A percentile compares a stretch with the other conserved stretches of the same genome.
phyloP scores from a whole-genome alignment of 2,888 invertebrate species.

The Ophion ventricosus region DNA sequence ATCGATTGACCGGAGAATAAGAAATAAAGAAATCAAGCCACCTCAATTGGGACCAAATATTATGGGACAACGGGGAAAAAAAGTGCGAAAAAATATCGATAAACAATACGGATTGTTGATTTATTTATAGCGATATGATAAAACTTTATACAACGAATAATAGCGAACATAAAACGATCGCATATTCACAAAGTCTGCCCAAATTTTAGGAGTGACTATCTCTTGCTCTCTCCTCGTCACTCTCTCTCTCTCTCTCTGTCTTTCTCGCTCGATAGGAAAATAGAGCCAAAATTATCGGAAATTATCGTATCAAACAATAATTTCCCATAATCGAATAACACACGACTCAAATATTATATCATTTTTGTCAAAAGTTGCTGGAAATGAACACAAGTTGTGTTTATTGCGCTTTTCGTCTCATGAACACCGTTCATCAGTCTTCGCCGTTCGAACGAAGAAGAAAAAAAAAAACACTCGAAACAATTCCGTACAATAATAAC shows the following conservation, averaged over 20 bases:
- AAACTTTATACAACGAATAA: constrained; percentile 42
- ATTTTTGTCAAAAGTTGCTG: constrained; percentile 9
- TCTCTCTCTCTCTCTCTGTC: background rate
- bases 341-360: background rate
- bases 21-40: no score
- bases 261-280: constrained; percentile 4
- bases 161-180: constrained; percentile 41
- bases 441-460: constrained; percentile 11
- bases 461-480: background rate
- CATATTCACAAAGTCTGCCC: constrained; percentile 37
- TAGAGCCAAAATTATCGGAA: constrained; percentile 2
- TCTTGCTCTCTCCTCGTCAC: background rate
- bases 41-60: no score
- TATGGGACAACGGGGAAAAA: background rate
- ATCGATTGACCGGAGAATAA: no score
- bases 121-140: constrained; percentile 34
- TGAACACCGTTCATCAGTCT: background rate
- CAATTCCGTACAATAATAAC: no score
- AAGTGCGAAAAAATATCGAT: background rate
- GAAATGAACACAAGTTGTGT: background rate
- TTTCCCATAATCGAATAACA: background rate
- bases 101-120: constrained; percentile 26
- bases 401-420: background rate
- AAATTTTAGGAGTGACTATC: constrained; percentile 10
- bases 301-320: background rate